A percentile compares a stretch with the other conserved stretches of the same genome.
Conservation (phyloP, 2,113 vertebrate genomes). For the Guaruba guarouba region DNA sequence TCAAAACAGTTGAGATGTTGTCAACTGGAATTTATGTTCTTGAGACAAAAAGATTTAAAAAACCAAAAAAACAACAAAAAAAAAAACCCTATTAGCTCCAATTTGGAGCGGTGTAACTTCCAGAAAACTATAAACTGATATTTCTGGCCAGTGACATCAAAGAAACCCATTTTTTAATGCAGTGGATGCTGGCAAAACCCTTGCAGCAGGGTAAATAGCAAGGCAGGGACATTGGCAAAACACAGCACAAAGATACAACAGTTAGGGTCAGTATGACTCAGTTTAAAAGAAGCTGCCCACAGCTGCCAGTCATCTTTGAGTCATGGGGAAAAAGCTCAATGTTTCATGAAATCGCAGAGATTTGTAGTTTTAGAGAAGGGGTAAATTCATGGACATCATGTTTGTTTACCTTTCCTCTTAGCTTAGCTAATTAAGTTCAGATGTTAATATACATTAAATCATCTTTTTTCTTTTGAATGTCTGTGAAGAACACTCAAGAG, state of each 20-base stretch:
- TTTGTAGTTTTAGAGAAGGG: background rate
- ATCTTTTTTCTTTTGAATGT: background rate
- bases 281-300: background rate
- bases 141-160: background rate
- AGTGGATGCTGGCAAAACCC: background rate
- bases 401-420: slow-evolving; percentile 19
- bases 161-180: background rate
- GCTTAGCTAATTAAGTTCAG: slow-evolving; percentile 11
- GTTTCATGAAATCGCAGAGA: background rate
- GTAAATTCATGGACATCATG: background rate
- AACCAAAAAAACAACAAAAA: background rate
- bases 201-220: background rate
- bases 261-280: background rate
- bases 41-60: background rate
- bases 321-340: background rate
- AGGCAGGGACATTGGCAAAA: background rate
- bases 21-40: background rate
- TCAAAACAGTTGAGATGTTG: background rate
- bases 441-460: slow-evolving; percentile 13
- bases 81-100: background rate
- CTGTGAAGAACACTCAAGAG: background rate
- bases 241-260: background rate
- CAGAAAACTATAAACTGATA: background rate
- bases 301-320: background rate
- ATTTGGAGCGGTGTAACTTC: background rate